Conservation (phyloP, 2,888 invertebrate genomes). For the Masnerella sp. region DNA sequence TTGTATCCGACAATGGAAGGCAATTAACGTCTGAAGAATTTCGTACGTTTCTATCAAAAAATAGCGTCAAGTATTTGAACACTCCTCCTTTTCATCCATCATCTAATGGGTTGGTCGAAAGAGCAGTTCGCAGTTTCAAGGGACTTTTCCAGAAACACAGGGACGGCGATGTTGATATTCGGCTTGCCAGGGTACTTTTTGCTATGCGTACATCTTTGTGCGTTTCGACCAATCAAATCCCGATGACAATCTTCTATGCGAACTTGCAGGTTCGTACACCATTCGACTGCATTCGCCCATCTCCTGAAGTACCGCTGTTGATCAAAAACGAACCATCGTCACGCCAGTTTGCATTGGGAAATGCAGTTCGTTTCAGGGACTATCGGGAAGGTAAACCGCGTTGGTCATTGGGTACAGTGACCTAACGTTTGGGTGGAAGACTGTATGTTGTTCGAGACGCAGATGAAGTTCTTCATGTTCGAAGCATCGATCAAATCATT, state of each 20-base stretch:
- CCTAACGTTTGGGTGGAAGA: background rate
- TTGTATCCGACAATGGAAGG: background rate
- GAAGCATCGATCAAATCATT: background rate
- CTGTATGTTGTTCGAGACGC: background rate
- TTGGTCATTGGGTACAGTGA: background rate
- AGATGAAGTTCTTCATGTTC: background rate
- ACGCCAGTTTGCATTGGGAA: background rate
- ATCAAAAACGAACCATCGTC: background rate
- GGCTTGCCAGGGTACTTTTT: background rate
- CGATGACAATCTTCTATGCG: background rate
- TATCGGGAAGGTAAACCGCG: background rate
- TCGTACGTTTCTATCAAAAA: background rate
- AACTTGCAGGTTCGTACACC: background rate
- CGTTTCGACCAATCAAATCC: background rate
- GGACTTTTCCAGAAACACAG: background rate
- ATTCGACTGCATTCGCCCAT: background rate
- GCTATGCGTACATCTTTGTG: background rate
- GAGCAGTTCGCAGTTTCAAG: background rate
- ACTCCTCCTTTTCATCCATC: slow-evolving; percentile 1
- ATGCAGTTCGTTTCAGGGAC: background rate
- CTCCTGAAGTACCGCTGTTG: background rate
- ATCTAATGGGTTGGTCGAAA: background rate
- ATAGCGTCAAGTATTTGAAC: background rate
- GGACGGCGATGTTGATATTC: background rate
- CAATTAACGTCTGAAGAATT: background rate